phyloP scores from a whole-genome alignment of 2,888 invertebrate species.

The Pherbina coryleti region DNA sequence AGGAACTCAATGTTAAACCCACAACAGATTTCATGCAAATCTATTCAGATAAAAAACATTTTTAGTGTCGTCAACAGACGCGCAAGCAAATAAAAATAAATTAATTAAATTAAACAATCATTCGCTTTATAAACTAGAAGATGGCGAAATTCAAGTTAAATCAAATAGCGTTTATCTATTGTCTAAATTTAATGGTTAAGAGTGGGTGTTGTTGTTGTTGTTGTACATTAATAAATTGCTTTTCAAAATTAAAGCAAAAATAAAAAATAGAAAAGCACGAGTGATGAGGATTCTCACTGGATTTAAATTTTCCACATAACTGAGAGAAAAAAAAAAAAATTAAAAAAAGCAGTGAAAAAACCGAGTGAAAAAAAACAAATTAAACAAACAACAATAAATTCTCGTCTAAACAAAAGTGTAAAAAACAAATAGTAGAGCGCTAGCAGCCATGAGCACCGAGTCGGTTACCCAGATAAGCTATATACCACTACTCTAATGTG shows the following conservation, averaged over 20 bases:
- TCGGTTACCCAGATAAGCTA: constrained; percentile 9
- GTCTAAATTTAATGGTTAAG: background rate
- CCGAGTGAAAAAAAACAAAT: background rate
- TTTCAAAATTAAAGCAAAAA: background rate
- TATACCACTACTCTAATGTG: constrained; percentile 7
- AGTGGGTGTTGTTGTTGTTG: background rate
- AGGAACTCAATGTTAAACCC: too few species aligned
- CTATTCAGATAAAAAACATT: background rate
- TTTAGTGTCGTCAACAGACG: constrained; percentile 10
- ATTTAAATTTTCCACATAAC: constrained; percentile 32
- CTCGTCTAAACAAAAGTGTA: constrained; percentile 34
- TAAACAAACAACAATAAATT: constrained; percentile 32
- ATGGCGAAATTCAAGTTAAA: constrained; percentile 25
- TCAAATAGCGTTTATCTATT: background rate
- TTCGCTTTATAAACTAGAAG: background rate
- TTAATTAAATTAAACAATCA: constrained; percentile 23
- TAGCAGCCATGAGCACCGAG: background rate
- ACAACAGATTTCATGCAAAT: background rate
- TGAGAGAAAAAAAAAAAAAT: background rate
- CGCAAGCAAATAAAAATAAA: constrained; percentile 20
- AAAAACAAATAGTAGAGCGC: constrained; percentile 30
- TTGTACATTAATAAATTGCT: background rate
- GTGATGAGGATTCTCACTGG: constrained; percentile 21
- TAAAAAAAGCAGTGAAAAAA: background rate
- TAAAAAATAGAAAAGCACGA: background rate